Percentiles rank a stretch among this genome's conserved stretches.
Evolutionary conservation across 2,797 vertebrate genomes (phyloP).

Genomic region (Telmatherina bonti): DNA sequence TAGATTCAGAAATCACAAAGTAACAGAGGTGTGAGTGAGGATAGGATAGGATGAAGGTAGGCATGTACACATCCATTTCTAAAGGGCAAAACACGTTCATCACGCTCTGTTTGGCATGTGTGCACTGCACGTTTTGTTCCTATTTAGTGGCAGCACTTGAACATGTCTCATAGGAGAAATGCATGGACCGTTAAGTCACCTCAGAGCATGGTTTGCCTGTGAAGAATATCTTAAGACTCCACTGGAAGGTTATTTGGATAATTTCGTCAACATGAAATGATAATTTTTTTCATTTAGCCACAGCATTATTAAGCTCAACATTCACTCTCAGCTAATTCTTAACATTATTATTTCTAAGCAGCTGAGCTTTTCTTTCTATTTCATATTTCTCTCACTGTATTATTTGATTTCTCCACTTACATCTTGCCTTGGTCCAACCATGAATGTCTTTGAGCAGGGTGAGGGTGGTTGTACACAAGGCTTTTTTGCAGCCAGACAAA

Average conservation of each 20-base stretch:
- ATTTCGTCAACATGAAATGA: slow-evolving; percentile 55
- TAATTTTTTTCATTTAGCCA: slow-evolving; percentile 51
- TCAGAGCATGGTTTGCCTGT: slow-evolving; percentile 54
- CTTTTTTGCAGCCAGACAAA: slow-evolving; percentile 24
- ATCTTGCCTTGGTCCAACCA: slow-evolving; percentile 20
- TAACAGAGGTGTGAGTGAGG: slow-evolving; percentile 15
- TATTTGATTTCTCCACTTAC: slow-evolving; percentile 12
- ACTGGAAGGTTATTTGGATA: slow-evolving; percentile 48
- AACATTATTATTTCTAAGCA: slow-evolving; percentile 32
- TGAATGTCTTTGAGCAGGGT: slow-evolving; percentile 8
- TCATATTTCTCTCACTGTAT: slow-evolving; percentile 32
- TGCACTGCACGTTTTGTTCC: slow-evolving; percentile 50
- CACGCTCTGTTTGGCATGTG: slow-evolving; percentile 45
- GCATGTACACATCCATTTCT: slow-evolving; percentile 31
- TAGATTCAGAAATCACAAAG: slow-evolving; percentile 41
- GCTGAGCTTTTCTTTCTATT: slow-evolving; percentile 32
- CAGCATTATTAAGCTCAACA: slow-evolving; percentile 36
- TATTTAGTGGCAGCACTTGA: slow-evolving; percentile 22
- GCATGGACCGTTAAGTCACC: slow-evolving; percentile 54
- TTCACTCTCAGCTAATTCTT: slow-evolving; percentile 49
- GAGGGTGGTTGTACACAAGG: slow-evolving; percentile 30
- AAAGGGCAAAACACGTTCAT: slow-evolving; percentile 53
- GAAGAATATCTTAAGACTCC: slow-evolving; percentile 24
- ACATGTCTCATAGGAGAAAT: slow-evolving; percentile 26
- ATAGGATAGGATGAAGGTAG: slow-evolving; percentile 27